Conservation (phyloP, 2,888 invertebrate species). For the Arctia plantaginis region DNA sequence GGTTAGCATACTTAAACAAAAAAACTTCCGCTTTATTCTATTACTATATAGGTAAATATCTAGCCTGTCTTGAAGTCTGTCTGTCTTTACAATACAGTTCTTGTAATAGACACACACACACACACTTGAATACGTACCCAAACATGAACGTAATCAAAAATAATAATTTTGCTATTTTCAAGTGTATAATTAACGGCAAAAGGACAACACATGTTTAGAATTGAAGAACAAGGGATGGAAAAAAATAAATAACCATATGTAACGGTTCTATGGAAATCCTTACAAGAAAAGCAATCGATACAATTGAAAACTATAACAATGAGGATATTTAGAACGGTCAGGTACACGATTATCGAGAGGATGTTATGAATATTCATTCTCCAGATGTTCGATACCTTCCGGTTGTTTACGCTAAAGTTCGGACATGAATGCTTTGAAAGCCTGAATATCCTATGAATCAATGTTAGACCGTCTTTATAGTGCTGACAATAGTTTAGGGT, state of each 20-base stretch:
- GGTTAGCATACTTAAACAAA: no score
- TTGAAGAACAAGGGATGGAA: slow-evolving; percentile 23
- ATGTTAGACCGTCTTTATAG: slow-evolving; percentile 51
- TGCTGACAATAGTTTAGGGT: slow-evolving; percentile 35
- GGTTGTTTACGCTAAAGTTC: slow-evolving; percentile 40
- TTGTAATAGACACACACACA: not conserved
- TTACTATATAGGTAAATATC: not conserved
- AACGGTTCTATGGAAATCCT: slow-evolving; percentile 20
- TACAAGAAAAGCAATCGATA: slow-evolving; percentile 47
- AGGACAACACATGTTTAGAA: slow-evolving; percentile 24
- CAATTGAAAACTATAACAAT: slow-evolving; percentile 54
- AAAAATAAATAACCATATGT: slow-evolving; percentile 30
- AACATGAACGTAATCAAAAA: not conserved
- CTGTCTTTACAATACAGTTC: not conserved
- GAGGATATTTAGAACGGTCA: slow-evolving; percentile 59
- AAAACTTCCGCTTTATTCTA: not conserved
- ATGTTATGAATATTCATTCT: slow-evolving; percentile 71
- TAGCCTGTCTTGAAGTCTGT: not conserved
- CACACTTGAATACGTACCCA: not conserved
- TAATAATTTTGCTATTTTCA: not conserved
- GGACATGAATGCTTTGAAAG: slow-evolving; percentile 33
- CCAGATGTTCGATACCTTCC: slow-evolving; percentile 61
- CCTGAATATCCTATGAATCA: slow-evolving; percentile 53
- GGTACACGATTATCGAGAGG: slow-evolving; percentile 64
- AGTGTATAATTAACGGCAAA: not conserved